Conservation (phyloP, 2,113 vertebrate genomes). For the Chamaea fasciata region DNA sequence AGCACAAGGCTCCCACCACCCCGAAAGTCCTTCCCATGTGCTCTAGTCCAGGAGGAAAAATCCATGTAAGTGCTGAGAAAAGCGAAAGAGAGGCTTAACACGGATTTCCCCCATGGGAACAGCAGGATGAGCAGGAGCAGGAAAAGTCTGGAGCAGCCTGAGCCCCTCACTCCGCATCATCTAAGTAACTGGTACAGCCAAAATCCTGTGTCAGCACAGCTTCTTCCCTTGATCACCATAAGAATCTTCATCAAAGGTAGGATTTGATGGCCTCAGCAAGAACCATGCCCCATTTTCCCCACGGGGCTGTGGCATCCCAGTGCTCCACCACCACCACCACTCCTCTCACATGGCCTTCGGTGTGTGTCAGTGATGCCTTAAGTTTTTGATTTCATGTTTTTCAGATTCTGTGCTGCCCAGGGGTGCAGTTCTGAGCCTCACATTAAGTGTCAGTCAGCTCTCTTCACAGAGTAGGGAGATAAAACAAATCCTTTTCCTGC, state of each 20-base stretch:
- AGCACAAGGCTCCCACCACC: background rate
- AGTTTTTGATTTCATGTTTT: background rate
- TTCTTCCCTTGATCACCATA: background rate
- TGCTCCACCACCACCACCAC: background rate
- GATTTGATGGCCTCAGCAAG: background rate
- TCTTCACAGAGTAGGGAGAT: background rate
- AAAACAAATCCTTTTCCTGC: background rate
- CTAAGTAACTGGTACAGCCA: background rate
- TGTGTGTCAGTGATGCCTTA: background rate
- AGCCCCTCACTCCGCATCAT: background rate
- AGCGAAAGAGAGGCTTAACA: background rate
- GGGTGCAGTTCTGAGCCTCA: background rate
- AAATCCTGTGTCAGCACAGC: background rate
- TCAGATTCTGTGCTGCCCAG: background rate
- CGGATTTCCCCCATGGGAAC: rapidly evolving
- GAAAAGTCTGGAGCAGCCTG: background rate
- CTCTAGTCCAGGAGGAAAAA: background rate
- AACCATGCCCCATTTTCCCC: background rate
- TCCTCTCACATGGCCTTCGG: background rate
- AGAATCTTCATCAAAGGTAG: background rate
- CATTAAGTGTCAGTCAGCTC: background rate
- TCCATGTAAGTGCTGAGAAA: background rate
- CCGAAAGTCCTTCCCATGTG: background rate
- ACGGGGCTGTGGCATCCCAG: background rate
- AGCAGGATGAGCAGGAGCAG: background rate